Evolutionary conservation across 2,888 invertebrate genomes (phyloP).

Genomic region (Patella pellucida): DNA sequence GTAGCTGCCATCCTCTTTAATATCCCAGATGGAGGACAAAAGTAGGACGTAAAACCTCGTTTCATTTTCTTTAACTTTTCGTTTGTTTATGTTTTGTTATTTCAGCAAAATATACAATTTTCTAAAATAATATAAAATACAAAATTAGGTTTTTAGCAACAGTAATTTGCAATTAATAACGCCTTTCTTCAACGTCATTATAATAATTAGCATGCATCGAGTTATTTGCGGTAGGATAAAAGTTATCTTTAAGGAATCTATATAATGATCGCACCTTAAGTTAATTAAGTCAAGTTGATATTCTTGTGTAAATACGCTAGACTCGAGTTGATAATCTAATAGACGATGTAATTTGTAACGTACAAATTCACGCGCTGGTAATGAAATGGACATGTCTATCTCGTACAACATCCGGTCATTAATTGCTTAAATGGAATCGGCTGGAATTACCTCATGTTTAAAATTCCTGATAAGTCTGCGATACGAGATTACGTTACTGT

Average conservation of each 20-base stretch:
- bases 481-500: constrained; percentile 9
- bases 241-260: neutral
- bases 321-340: neutral
- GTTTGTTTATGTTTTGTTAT: too few relatives aligned
- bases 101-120: too few relatives aligned
- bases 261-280: constrained; percentile 1
- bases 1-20: too few relatives aligned
- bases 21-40: too few relatives aligned
- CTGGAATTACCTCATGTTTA: constrained; percentile 11
- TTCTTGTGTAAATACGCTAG: neutral
- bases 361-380: neutral
- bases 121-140: too few relatives aligned
- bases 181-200: too few relatives aligned
- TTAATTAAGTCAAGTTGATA: constrained; percentile 7
- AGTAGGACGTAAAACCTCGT: too few relatives aligned
- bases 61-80: too few relatives aligned
- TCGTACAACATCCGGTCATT: constrained; percentile 5
- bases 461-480: constrained; percentile 11
- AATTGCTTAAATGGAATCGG: constrained; percentile 9
- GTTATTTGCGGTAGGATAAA: too few relatives aligned
- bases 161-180: too few relatives aligned
- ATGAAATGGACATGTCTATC: constrained; percentile 7
- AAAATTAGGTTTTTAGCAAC: too few relatives aligned
- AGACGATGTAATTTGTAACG: neutral
- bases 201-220: too few relatives aligned